These are phyloP conservation scores for Zaprionus lineosus DNA, from an alignment of 2,888 invertebrate genomes.

Conservation along the genomic window DNA sequence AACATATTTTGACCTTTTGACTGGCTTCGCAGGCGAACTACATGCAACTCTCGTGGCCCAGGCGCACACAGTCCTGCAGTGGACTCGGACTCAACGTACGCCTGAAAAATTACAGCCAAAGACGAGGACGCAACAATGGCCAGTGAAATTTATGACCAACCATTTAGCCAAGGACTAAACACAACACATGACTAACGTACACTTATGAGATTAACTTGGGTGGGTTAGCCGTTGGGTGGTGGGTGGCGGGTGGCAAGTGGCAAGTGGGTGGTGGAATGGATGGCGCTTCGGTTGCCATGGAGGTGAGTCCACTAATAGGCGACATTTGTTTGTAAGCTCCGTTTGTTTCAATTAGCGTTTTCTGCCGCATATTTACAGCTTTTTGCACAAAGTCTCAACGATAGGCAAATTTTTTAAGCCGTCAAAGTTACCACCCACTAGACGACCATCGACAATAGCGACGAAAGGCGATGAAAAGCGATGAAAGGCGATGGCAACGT, in stretches of 20 bases:
- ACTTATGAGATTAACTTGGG: slow-evolving; percentile 75
- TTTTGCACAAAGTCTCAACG: slow-evolving; percentile 64
- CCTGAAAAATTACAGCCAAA: slow-evolving; percentile 71
- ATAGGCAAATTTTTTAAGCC: slow-evolving; percentile 69
- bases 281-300: slow-evolving; percentile 8
- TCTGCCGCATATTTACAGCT: slow-evolving; percentile 51
- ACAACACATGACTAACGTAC: slow-evolving; percentile 71
- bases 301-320: slow-evolving; percentile 36
- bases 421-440: slow-evolving; percentile 71
- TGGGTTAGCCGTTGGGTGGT: slow-evolving; percentile 1
- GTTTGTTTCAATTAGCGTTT: slow-evolving; percentile 77
- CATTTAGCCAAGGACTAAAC: slow-evolving; percentile 68
- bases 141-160: slow-evolving; percentile 71
- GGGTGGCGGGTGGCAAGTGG: slow-evolving; percentile 11
- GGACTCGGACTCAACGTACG: slow-evolving; percentile 46
- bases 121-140: slow-evolving; percentile 57
- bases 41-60: slow-evolving; percentile 54
- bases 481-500: background rate
- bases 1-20: slow-evolving; percentile 67
- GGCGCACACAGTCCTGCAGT: slow-evolving; percentile 28
- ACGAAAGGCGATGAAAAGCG: no score
- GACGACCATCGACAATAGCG: slow-evolving; percentile 5
- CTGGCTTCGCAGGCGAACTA: slow-evolving; percentile 26
- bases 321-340: slow-evolving; percentile 39
- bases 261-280: background rate